A percentile compares a stretch with the other conserved stretches of the same genome.
These are phyloP conservation scores for Gasterosteus nipponicus DNA, from an alignment of 2,113 vertebrate genomes.

Conservation along the genomic window DNA sequence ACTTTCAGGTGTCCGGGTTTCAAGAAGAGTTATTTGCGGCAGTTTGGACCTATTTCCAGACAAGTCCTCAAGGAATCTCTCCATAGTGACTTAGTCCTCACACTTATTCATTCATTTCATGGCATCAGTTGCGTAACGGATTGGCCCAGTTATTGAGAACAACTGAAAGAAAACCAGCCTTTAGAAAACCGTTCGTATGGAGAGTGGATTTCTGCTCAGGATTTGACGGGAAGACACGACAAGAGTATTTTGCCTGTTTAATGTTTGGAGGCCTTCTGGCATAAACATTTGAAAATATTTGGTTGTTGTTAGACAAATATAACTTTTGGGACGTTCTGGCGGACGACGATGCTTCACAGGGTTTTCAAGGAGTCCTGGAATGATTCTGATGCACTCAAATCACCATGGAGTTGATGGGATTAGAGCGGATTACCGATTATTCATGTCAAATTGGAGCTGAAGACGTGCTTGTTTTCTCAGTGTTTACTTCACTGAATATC, in stretches of 20 bases:
- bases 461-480: not conserved
- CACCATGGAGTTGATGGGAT: not conserved
- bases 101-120: slow-evolving; percentile 66
- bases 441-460: not conserved
- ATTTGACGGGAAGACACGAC: not conserved
- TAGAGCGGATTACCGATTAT: not conserved
- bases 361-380: not conserved
- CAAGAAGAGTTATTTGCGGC: slow-evolving; percentile 33
- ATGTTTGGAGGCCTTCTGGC: not conserved
- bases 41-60: slow-evolving; percentile 43
- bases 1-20: slow-evolving; percentile 40
- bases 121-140: slow-evolving; percentile 55
- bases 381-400: not conserved
- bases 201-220: slow-evolving; percentile 2
- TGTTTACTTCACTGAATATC: not conserved
- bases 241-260: not conserved
- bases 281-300: not conserved
- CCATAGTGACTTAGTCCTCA: slow-evolving; percentile 54
- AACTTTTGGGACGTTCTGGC: not conserved
- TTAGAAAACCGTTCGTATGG: slow-evolving; percentile 8
- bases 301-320: not conserved
- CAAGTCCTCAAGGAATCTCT: slow-evolving; percentile 41
- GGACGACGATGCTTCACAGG: not conserved
- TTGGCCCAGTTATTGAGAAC: slow-evolving; percentile 52
- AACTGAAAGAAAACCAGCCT: slow-evolving; percentile 17